Conservation (phyloP, 2,113 vertebrate species). For the Erythrocercus mccallii region DNA sequence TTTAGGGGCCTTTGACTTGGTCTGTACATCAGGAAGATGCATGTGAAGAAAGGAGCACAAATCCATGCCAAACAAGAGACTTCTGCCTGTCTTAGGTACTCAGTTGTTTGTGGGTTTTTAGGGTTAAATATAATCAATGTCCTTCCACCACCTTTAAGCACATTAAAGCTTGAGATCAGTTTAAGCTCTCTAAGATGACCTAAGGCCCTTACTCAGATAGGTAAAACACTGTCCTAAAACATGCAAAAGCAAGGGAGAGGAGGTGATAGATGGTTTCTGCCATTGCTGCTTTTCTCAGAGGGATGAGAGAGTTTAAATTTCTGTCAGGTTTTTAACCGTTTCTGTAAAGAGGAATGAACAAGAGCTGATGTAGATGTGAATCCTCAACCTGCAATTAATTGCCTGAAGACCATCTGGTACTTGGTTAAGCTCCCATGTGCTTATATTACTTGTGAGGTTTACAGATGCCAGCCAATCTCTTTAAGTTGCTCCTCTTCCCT, state of each 20-base stretch:
- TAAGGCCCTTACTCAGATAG: neutral
- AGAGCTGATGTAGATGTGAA: neutral
- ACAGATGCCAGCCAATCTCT: neutral
- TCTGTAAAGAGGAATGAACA: neutral
- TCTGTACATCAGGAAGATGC: neutral
- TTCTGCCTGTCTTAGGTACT: neutral
- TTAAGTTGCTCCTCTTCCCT: neutral
- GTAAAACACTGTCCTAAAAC: neutral
- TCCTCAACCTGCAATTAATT: neutral
- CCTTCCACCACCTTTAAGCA: conserved; percentile 3
- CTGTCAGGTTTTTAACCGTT: neutral
- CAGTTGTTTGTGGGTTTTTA: rapidly evolving
- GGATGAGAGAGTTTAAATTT: neutral
- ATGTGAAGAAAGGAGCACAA: neutral
- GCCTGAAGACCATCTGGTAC: conserved; percentile 24
- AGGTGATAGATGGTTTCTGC: neutral
- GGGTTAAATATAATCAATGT: neutral
- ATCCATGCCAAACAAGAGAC: neutral
- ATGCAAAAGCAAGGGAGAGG: neutral
- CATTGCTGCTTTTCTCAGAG: neutral
- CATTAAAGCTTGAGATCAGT: neutral
- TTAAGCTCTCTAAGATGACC: conserved; percentile 22
- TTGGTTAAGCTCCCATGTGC: conserved; percentile 12
- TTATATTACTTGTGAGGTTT: neutral
- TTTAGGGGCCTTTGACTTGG: neutral